Base-by-base conservation (phyloP, 2,797 vertebrate genomes). In the Arctocebus calabarensis region DNA sequence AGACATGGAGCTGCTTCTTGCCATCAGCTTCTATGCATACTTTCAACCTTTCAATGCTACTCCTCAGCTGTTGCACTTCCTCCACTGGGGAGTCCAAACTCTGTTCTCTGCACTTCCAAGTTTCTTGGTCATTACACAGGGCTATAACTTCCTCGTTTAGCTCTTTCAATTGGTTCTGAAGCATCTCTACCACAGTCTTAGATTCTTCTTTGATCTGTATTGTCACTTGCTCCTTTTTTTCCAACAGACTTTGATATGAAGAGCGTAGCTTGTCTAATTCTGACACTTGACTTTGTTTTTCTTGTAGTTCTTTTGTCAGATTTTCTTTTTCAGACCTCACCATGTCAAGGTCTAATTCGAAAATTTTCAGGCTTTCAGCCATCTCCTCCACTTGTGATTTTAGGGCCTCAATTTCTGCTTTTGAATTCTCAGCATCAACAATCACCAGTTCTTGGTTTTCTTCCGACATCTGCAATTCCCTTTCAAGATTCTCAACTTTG, bases 371-470 rank as follows among this genome's bases (percentile, higher is more conserved):
- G 81, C 95, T 98, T 16, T 97, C 90, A 0, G 85, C 73, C 85
- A 98, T 97, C 48, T 98, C 97, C 59, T 95, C 97, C 62, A 98
- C 98, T 92, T 99, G 99, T 29, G 97, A 88, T 40, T 98, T 98
- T 66, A 98, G 95, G 1, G 77, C 94, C 95, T 99, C 99, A 25
- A 98, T 94, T 68, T 99, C 99, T 77, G 98, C 98, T 98, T 99
- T 99, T 61, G 98, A 97, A 16, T 62, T 98, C 98, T 99, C 99
- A 0, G 98, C 96, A 96, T 99, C 99, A 74, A 99, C 90, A 94
- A 99, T 96, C 61, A 98, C 98, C 17, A 99, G 98, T 96, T 99
- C 99, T 7, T 99, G 98, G 97, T 98, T 99, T 97, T 99, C 99
- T 94, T 99, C 99, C 0, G 98, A 95, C 93, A 99, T 98, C 52